Evolutionary conservation across 2,797 vertebrate species (phyloP), one percentile per base, ranked within the genome.

Genomic region (Sebastes trivittatus): DNA sequence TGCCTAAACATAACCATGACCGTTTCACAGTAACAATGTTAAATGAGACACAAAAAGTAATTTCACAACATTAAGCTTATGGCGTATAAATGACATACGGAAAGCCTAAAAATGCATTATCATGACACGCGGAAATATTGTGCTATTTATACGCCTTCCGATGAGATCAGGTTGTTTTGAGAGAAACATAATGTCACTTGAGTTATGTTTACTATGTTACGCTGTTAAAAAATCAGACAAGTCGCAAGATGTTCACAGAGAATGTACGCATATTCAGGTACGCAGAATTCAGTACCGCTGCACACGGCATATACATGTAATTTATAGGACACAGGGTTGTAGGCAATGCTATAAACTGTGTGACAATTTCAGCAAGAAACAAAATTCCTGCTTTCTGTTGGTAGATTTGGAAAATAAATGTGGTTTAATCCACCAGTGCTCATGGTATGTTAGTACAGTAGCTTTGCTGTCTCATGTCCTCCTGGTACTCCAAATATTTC

Each of bases 401-500:
- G 42, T 71, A 22, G 20, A 52, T 52, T 29, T 36, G 22, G 5
- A 30, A 13, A 46, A 22, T 5, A 71, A 20, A 68, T 56, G 58
- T 64, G 62, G 42, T 74, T 70, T 14, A 49, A 49, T 73, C 14
- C 30, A 52, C 32, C 11, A 52, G 30, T 11, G 10, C 25, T 69
- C 27, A 3, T n/a, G 70, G 18, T 29, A 13, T 32, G n/a, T 29
- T 54, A 10, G 20, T 32, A 23, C 23, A 32, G 58, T 46, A 78
- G 46, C 25, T 55, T 34, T 65, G 30, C 34, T 70, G 8, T 62
- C 32, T 73, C 63, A 55, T 71, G 70, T 70, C 64, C 29, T 71
- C 16, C 11, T 42, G 23, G 64, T 27, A 25, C 27, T 66, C 49
- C 20, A 60, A 52, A 67, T 78, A 59, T 75, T 72, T 87, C n/a